phyloP scores from a whole-genome alignment of 2,113 vertebrate genomes.

The Atractosteus spatula region DNA sequence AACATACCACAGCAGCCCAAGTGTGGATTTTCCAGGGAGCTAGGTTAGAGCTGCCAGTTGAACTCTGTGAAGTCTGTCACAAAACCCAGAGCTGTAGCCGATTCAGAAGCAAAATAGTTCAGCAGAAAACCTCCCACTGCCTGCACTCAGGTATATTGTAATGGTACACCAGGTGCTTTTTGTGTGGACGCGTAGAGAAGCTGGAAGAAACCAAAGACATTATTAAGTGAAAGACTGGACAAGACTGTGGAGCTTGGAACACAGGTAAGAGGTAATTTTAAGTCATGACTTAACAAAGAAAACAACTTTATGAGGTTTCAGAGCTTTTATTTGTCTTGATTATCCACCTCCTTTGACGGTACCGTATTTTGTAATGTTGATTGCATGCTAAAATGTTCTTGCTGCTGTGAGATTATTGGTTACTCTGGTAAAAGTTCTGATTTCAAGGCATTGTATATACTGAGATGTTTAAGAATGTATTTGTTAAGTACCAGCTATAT shows the following conservation, averaged over 20 bases:
- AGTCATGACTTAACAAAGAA: neutral
- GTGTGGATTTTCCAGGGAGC: neutral
- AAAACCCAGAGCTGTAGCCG: neutral
- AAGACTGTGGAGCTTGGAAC: neutral
- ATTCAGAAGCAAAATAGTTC: neutral
- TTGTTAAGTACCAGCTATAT: too few species aligned
- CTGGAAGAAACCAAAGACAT: neutral
- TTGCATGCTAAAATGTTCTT: too few species aligned
- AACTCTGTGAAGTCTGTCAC: neutral
- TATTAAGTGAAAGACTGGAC: neutral
- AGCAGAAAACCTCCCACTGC: neutral
- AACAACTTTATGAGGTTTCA: neutral
- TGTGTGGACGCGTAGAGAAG: neutral
- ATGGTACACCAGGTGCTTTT: neutral
- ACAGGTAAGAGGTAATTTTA: constrained; percentile 14
- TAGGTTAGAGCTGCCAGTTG: neutral
- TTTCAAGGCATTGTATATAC: too few species aligned
- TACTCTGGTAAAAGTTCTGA: too few species aligned
- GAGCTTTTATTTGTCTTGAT: constrained; percentile 1
- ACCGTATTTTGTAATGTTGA: too few species aligned
- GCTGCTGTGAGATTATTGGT: too few species aligned
- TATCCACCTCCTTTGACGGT: too few species aligned
- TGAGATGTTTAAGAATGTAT: too few species aligned
- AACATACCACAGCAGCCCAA: constrained; percentile 8
- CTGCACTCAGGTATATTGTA: neutral